Base-by-base conservation (phyloP, 2,113 vertebrate genomes). In the Sinocyclocheilus anophthalmus region DNA sequence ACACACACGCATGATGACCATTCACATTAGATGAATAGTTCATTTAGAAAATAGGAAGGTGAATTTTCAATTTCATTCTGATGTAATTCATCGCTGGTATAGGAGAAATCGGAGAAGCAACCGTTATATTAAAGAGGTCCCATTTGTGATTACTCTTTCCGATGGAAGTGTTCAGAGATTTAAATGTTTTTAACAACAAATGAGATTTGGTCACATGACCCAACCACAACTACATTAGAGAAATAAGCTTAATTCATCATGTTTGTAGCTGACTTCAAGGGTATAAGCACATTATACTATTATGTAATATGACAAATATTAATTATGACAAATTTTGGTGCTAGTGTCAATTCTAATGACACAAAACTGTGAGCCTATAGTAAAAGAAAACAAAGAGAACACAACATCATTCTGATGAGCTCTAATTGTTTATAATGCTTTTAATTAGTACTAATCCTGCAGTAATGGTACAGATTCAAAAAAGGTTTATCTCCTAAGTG, bases 391-490 rank as follows among this genome's bases (percentile, higher is more conserved):
- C 77, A 33, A 61, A 61, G 55, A 61, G 33, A 33, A 33, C 30
- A 33, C 30, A 33, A 33, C 30, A 33, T 33, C 2, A 33, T 7
- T 80, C 2, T 24, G 4, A 80, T 80, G 78, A 24, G 30, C 20
- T 63, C 37, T 45, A 80, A 63, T 24, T 59, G 78, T 45, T 26
- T 24, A 63, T 61, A 80, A 63, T 63, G 20, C 37, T 42, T 80
- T 22, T 80, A 63, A 42, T 80, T 63, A 22, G 20, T 24, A 37
- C 50, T 30, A 69, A 83, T 33, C 69, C 55, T 73, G 33, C 30
- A 73, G 59, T 75, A 84, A 76, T 50, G 22, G n/a, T 76, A 84
- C 42, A 73, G 53, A 37, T 59, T 84, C 4, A 73, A 30, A 63
- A 33, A 24, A 6, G 37, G 16, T 75, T 75, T 59, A 75, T 57